Conservation (phyloP, 2,113 vertebrate genomes). For the Sander lucioperca region DNA sequence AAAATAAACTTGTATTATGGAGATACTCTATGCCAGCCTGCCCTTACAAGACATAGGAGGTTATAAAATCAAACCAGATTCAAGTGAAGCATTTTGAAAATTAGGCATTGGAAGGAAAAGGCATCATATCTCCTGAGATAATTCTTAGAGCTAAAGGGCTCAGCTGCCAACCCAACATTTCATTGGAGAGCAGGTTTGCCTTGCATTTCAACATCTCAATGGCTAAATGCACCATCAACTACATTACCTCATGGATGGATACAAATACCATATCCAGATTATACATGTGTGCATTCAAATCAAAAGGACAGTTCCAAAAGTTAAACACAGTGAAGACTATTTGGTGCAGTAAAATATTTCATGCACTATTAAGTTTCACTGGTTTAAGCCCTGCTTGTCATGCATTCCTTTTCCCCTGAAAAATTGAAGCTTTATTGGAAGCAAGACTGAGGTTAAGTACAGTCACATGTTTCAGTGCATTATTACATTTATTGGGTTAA, state of each 20-base stretch:
- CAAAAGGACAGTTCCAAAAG: constrained; percentile 41
- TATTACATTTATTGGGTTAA: constrained; percentile 44
- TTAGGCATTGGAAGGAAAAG: background rate
- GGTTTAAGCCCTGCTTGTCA: constrained; percentile 50
- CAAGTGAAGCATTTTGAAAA: background rate
- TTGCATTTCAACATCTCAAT: background rate
- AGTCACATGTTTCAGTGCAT: constrained; percentile 44
- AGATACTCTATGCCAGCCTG: background rate
- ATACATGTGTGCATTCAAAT: constrained; percentile 38
- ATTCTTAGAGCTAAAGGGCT: too few species aligned
- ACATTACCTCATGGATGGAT: constrained; percentile 16
- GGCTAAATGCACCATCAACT: constrained; percentile 16
- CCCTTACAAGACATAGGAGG: background rate
- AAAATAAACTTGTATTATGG: background rate
- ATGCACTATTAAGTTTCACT: constrained; percentile 62
- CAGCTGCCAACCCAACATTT: too few species aligned
- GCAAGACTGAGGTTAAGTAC: constrained; percentile 32
- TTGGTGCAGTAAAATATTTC: constrained; percentile 39
- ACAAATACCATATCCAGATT: constrained; percentile 1
- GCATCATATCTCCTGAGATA: background rate
- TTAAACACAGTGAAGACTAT: constrained; percentile 26
- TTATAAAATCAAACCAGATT: constrained; percentile 2
- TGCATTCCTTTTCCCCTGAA: constrained; percentile 53
- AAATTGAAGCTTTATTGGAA: constrained; percentile 55
- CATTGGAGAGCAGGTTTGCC: background rate